phyloP scores from a whole-genome alignment of 2,797 vertebrate genomes.

The Hoplostethus mediterraneus region DNA sequence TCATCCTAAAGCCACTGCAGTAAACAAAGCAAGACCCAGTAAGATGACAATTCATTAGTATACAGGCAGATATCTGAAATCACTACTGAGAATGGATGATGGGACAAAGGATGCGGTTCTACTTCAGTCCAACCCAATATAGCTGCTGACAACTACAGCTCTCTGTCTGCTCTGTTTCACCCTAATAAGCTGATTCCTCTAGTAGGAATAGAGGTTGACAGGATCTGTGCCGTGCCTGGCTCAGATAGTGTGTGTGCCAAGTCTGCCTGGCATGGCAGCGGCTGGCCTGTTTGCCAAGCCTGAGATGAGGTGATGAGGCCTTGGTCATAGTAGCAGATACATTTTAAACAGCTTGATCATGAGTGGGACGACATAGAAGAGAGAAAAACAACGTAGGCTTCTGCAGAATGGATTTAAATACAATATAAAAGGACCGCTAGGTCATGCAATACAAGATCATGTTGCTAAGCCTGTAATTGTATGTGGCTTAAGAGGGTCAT shows the following conservation, averaged over 20 bases:
- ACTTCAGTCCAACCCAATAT: slow-evolving; percentile 16
- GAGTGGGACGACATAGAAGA: neutral
- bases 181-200: slow-evolving; percentile 61
- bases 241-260: neutral
- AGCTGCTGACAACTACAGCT: slow-evolving; percentile 20
- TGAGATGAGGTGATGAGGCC: slow-evolving; percentile 1
- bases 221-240: neutral
- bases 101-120: slow-evolving; percentile 1
- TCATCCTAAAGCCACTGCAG: neutral
- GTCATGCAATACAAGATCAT: neutral
- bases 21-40: neutral
- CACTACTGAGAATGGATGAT: neutral
- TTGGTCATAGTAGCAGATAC: neutral
- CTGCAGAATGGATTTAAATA: neutral
- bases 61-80: neutral
- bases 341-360: neutral
- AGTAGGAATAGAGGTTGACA: neutral
- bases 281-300: neutral
- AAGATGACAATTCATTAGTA: neutral
- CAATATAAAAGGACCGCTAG: neutral
- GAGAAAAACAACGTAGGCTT: neutral
- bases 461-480: no score
- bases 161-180: slow-evolving; percentile 50
- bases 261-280: neutral
- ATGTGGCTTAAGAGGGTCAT: no score